Base-by-base conservation (phyloP, 2,888 invertebrate species). In the Sepiola atlantica region DNA sequence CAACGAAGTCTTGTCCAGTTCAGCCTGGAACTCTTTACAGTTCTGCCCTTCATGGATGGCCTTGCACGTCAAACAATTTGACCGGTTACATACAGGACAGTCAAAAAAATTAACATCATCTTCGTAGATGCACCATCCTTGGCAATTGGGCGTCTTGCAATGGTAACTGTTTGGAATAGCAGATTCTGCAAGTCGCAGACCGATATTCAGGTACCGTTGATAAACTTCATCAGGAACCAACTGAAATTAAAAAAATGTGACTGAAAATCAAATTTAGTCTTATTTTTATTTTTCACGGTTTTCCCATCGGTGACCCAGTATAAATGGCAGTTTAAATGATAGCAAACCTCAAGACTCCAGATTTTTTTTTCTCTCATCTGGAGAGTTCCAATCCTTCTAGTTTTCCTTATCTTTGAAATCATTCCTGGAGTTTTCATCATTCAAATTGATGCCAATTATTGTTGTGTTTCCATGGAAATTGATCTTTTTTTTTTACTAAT, bases 101-200 rank as follows among this genome's bases (percentile, higher is more conserved):
- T 98, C 98, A 97, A 99, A 99, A 96, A 98, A 98, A 97, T 98
- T 98, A 93, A 99, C 98, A 95, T 98, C 98, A 95, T 99, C 98
- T 96, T 99, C 99, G 97, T 98, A 98, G 95, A 98, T 98, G 96
- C 99, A 99, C 99, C 99, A 99, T 8, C 99, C 99, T 93, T 98
- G 98, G 97, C 99, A 99, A 97, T 99, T 98, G 0, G 98, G 98
- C 0, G 99, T 98, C 97, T 99, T 98, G 97, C 99, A 99, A 97
- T 99, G 99, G 97, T 99, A 99, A 24, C 99, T 98, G 96, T 98
- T 98, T 96, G 98, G 98, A 77, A 98, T 98, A 95, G 98, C 98
- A 96, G 98, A 98, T 97, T 99, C 99, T 0, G 99, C 99, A 95
- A 98, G 98, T 55, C 98, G 98, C 94, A 99, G 98, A 0, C 99